A percentile compares a stretch with the other conserved stretches of the same genome.
Evolutionary conservation across 2,113 vertebrate genomes (phyloP).

Genomic region (Brachypteracias leptosomus): DNA sequence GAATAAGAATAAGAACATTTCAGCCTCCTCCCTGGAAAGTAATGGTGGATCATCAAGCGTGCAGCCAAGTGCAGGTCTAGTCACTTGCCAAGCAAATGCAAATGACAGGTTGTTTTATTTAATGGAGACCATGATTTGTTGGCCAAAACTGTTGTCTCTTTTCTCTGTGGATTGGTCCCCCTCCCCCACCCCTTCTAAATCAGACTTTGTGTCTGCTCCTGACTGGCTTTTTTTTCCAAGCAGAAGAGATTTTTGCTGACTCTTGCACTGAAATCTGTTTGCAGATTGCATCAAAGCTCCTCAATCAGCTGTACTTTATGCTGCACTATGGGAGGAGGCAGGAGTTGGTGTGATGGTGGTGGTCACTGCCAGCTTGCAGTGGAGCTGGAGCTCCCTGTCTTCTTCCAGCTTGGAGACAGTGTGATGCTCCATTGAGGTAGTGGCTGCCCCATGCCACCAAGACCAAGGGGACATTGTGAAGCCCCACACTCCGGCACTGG

Average conservation of each 20-base stretch:
- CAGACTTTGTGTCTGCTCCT: neutral
- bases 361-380: neutral
- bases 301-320: neutral
- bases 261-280: neutral
- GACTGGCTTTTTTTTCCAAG: neutral
- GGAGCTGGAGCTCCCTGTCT: neutral
- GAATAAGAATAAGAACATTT: conserved; percentile 74
- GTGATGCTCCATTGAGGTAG: neutral
- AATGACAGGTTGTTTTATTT: conserved; percentile 36
- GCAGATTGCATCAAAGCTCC: neutral
- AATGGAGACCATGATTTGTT: conserved; percentile 19
- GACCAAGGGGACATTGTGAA: neutral
- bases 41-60: conserved; percentile 61
- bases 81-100: conserved; percentile 48
- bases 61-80: conserved; percentile 41
- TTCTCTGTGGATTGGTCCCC: neutral
- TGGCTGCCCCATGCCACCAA: neutral
- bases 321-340: neutral
- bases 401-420: accelerated
- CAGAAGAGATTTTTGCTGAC: conserved; percentile 26
- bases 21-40: conserved; percentile 40
- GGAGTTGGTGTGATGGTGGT: neutral
- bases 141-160: conserved; percentile 34
- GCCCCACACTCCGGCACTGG: neutral
- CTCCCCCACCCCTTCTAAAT: neutral